Evolutionary conservation across 2,888 invertebrate genomes (phyloP).

Genomic region (Chrysolina oricalcia): DNA sequence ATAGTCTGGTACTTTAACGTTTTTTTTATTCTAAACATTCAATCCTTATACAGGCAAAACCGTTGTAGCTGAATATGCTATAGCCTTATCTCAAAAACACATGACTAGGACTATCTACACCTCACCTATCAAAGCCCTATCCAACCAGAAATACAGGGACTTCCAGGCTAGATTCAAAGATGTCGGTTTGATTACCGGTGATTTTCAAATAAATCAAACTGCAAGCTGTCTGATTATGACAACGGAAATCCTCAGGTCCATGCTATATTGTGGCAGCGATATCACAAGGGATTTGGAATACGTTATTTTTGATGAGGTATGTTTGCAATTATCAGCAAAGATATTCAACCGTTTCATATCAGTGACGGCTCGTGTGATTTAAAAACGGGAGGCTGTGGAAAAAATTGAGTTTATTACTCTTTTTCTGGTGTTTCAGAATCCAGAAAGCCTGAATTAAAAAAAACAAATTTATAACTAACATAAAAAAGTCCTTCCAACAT

Average conservation of each 20-base stretch:
- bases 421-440: no score
- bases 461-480: no score
- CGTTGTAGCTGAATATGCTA: conserved; percentile 99
- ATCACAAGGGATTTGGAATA: conserved; percentile 97
- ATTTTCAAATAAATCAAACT: conserved; percentile 94
- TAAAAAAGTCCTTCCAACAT: no score
- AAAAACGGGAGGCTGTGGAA: not conserved
- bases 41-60: conserved; percentile 79
- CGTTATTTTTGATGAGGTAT: conserved; percentile 97
- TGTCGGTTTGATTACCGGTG: conserved; percentile 95
- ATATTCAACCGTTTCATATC: not conserved
- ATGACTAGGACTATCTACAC: conserved; percentile 97
- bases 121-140: conserved; percentile 98
- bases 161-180: conserved; percentile 94
- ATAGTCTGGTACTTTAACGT: no score
- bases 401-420: no score
- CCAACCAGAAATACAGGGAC: conserved; percentile 99
- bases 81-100: conserved; percentile 94
- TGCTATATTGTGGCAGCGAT: conserved; percentile 96
- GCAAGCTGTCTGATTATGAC: conserved; percentile 99
- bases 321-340: conserved; percentile 20
- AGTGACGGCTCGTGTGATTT: not conserved
- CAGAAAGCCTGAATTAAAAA: no score
- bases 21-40: no score
- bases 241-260: conserved; percentile 97